These are phyloP conservation scores for Eulithis prunata DNA, from an alignment of 2,888 invertebrate genomes.

Conservation along the genomic window DNA sequence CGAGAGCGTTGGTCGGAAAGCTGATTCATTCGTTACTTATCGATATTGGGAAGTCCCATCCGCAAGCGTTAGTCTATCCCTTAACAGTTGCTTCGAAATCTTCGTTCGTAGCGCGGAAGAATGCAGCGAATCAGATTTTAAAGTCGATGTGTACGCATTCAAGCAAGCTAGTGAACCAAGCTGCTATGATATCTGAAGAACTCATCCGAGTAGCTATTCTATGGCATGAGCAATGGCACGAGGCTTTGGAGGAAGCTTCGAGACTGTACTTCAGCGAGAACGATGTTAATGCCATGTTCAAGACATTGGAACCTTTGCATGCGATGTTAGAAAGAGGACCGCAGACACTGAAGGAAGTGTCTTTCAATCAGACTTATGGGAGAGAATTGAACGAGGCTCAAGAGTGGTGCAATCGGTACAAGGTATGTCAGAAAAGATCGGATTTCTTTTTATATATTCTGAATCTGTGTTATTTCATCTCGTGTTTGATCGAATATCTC, in stretches of 20 bases:
- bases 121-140: constrained; percentile 97
- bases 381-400: constrained; percentile 97
- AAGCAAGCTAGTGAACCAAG: constrained; percentile 95
- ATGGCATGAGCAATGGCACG: constrained; percentile 99
- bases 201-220: constrained; percentile 98
- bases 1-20: constrained; percentile 93
- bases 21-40: constrained; percentile 96
- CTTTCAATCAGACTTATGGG: constrained; percentile 98
- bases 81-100: constrained; percentile 98
- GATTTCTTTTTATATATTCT: neutral
- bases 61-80: constrained; percentile 98
- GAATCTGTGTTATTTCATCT: no score
- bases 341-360: constrained; percentile 97
- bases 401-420: constrained; percentile 97
- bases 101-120: constrained; percentile 91
- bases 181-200: constrained; percentile 98
- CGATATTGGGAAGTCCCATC: constrained; percentile 98
- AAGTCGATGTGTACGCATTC: constrained; percentile 98
- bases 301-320: constrained; percentile 97
- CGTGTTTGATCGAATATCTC: no score
- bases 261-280: constrained; percentile 97
- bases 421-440: constrained; percentile 64
- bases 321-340: constrained; percentile 97
- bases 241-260: constrained; percentile 97
- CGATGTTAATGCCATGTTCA: constrained; percentile 98